These are phyloP conservation scores for Caenorhabditis imperialis DNA, from an alignment of 2,888 invertebrate species.

Conservation along the genomic window DNA sequence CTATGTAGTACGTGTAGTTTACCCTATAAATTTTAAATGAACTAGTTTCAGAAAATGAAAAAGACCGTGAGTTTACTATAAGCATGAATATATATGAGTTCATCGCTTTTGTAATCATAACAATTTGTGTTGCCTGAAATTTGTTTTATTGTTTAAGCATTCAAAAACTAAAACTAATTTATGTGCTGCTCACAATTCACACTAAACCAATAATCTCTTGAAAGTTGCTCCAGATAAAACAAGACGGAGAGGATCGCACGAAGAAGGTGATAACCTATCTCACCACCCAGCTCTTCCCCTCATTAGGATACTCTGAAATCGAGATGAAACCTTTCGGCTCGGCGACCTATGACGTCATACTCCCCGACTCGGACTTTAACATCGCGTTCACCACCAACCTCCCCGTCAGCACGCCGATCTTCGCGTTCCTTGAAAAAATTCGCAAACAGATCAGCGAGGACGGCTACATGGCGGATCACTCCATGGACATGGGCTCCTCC, in stretches of 20 bases:
- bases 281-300: not conserved
- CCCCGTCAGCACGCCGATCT: not conserved
- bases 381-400: slow-evolving; percentile 20
- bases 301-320: slow-evolving; percentile 6
- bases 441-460: slow-evolving; percentile 18
- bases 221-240: slow-evolving; percentile 16
- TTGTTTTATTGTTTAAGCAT: too few relatives aligned
- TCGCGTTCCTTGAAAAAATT: slow-evolving; percentile 21
- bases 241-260: not conserved
- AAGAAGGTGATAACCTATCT: slow-evolving; percentile 3
- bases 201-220: not conserved
- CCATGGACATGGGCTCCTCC: slow-evolving; percentile 19
- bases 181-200: too few relatives aligned
- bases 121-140: too few relatives aligned
- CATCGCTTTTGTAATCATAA: too few relatives aligned
- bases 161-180: too few relatives aligned
- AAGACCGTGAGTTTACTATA: too few relatives aligned
- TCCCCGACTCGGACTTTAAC: slow-evolving; percentile 41
- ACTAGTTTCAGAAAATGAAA: too few relatives aligned
- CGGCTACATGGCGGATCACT: slow-evolving; percentile 24
- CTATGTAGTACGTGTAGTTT: too few relatives aligned
- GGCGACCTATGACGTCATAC: slow-evolving; percentile 11
- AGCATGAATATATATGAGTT: too few relatives aligned
- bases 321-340: slow-evolving; percentile 37
- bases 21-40: too few relatives aligned